A percentile compares a stretch with the other conserved stretches of the same genome.
phyloP scores from a whole-genome alignment of 2,888 invertebrate genomes.

The Mythimna loreyi region DNA sequence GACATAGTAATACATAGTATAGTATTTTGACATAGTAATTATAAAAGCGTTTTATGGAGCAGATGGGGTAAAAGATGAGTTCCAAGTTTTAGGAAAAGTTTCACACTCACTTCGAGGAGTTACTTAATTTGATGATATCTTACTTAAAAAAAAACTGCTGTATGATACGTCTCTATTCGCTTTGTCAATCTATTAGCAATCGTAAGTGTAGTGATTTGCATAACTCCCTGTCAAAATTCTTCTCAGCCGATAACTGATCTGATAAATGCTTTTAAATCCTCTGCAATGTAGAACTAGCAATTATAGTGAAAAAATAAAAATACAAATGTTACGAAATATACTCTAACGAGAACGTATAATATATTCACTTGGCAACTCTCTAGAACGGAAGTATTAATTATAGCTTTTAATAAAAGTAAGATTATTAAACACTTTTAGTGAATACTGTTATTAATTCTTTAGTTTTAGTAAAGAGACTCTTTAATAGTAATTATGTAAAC shows the following conservation, averaged over 20 bases:
- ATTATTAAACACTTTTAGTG: neutral
- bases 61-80: too few relatives aligned
- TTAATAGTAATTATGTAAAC: conserved; percentile 2
- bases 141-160: too few relatives aligned
- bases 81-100: too few relatives aligned
- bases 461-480: neutral
- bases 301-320: conserved; percentile 12
- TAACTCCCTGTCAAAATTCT: neutral
- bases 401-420: neutral
- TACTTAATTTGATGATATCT: too few relatives aligned
- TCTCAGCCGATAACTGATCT: neutral
- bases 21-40: too few relatives aligned
- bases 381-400: conserved; percentile 37
- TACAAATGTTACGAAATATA: conserved; percentile 16
- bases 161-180: neutral
- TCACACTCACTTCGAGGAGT: too few relatives aligned
- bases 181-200: neutral
- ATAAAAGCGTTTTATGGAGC: too few relatives aligned
- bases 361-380: conserved; percentile 46
- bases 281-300: neutral
- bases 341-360: conserved; percentile 28
- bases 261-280: conserved; percentile 4
- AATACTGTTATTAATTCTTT: conserved; percentile 23
- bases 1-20: too few relatives aligned
- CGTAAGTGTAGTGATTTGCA: neutral